These are phyloP conservation scores for Cheilosia soror DNA, from an alignment of 2,888 invertebrate genomes.

Conservation along the genomic window DNA sequence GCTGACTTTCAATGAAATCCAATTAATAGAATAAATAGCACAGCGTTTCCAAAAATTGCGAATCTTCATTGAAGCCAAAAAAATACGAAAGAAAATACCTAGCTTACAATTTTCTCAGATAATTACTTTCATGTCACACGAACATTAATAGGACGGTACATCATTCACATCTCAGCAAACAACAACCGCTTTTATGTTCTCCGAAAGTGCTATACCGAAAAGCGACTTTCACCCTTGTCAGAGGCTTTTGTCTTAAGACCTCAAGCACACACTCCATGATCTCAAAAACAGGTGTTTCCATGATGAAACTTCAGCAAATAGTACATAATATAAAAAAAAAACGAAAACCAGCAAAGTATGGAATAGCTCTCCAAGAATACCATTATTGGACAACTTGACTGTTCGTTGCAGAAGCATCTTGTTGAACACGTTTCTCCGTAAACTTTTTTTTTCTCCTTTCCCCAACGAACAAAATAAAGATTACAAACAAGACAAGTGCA, in stretches of 20 bases:
- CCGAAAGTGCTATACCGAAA: constrained; percentile 36
- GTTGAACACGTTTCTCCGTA: constrained; percentile 62
- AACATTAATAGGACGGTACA: neutral
- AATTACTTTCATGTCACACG: constrained; percentile 69
- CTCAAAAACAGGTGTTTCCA: constrained; percentile 73
- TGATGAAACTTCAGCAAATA: constrained; percentile 57
- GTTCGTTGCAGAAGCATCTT: constrained; percentile 64
- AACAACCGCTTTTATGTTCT: constrained; percentile 51
- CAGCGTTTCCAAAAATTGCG: constrained; percentile 21
- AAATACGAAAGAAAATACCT: neutral
- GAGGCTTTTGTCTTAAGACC: constrained; percentile 62
- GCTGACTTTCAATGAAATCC: constrained; percentile 42
- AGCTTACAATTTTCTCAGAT: constrained; percentile 49
- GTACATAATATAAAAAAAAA: neutral
- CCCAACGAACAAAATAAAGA: constrained; percentile 31
- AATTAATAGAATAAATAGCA: constrained; percentile 46
- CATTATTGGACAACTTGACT: constrained; percentile 69
- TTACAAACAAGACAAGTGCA: constrained; percentile 61
- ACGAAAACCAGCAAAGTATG: constrained; percentile 8
- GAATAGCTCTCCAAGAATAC: constrained; percentile 16
- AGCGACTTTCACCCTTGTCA: constrained; percentile 52
- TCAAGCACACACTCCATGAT: constrained; percentile 27
- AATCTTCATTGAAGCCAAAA: neutral
- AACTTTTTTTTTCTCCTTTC: neutral
- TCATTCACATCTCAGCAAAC: constrained; percentile 29